Percentiles rank a stretch among this genome's conserved stretches.
Evolutionary conservation across 2,888 invertebrate species (phyloP).

Genomic region (Gasteruption jaculator): DNA sequence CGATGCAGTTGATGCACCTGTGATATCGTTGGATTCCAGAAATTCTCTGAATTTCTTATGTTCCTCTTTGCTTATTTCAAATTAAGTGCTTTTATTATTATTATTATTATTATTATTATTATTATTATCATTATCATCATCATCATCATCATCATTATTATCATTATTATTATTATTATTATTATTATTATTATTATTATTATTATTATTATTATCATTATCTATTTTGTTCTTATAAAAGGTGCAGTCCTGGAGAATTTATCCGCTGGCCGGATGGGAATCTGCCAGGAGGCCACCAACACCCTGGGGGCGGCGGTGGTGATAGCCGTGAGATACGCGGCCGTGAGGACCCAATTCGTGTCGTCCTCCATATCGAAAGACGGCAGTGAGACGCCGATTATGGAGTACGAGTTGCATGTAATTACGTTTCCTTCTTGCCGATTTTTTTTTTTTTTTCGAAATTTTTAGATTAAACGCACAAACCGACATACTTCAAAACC

Average conservation of each 20-base stretch:
- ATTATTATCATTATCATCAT: too few species aligned
- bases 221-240: slow-evolving; percentile 19
- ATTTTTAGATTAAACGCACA: too few species aligned
- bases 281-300: slow-evolving; percentile 63
- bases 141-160: too few species aligned
- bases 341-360: slow-evolving; percentile 73
- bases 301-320: slow-evolving; percentile 69
- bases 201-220: slow-evolving; percentile 2
- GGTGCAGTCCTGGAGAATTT: slow-evolving; percentile 79
- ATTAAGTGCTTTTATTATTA: too few species aligned
- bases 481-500: slow-evolving; percentile 9
- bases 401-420: slow-evolving; percentile 82
- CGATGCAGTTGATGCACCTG: too few species aligned
- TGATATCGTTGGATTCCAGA: too few species aligned
- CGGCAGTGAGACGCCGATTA: slow-evolving; percentile 66
- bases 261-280: slow-evolving; percentile 78
- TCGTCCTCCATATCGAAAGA: slow-evolving; percentile 35
- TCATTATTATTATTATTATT: too few species aligned
- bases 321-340: slow-evolving; percentile 78
- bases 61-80: background rate
- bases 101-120: too few species aligned
- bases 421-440: slow-evolving; percentile 36
- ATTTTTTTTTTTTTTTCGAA: slow-evolving; percentile 7
- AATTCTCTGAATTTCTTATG: background rate
- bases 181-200: slow-evolving; percentile 7